These are phyloP conservation scores for Pachyrhynchus sulphureomaculatus DNA, from an alignment of 1,140 invertebrate species.

Conservation along the genomic window DNA sequence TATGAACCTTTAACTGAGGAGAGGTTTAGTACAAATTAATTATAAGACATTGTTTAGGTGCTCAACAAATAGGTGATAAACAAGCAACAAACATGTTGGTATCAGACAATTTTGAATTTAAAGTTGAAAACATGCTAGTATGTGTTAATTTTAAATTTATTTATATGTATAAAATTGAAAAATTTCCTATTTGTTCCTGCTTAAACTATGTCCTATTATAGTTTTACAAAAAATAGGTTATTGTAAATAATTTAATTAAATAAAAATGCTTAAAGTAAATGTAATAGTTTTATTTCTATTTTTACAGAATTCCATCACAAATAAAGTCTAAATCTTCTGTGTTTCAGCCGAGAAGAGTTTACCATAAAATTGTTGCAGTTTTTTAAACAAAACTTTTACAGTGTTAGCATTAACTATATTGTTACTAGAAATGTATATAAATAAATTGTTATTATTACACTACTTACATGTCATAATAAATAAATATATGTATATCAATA, in stretches of 20 bases:
- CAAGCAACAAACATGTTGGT: neutral
- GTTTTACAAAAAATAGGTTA: neutral
- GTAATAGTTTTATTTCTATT: slow-evolving; percentile 34
- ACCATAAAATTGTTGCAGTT: slow-evolving; percentile 38
- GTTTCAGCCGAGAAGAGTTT: slow-evolving; percentile 38
- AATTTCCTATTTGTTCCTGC: neutral
- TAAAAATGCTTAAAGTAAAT: slow-evolving; percentile 3
- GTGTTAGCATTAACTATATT: neutral
- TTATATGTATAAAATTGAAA: neutral
- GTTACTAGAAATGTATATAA: neutral
- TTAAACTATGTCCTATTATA: neutral
- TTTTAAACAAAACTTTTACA: slow-evolving; percentile 1
- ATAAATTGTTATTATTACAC: too few species aligned
- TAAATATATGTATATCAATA: too few species aligned
- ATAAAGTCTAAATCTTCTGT: slow-evolving; percentile 31
- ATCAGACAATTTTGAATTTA: too few species aligned
- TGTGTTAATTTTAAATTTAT: neutral
- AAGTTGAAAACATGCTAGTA: too few species aligned
- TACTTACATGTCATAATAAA: too few species aligned
- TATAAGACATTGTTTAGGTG: slow-evolving; percentile 7
- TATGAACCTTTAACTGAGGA: slow-evolving; percentile 67
- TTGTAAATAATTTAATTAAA: slow-evolving; percentile 9
- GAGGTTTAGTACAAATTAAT: slow-evolving; percentile 13
- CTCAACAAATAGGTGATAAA: neutral
- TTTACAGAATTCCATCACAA: slow-evolving; percentile 44